Base-by-base conservation (phyloP, 2,113 vertebrate species). In the Caranx ignobilis region DNA sequence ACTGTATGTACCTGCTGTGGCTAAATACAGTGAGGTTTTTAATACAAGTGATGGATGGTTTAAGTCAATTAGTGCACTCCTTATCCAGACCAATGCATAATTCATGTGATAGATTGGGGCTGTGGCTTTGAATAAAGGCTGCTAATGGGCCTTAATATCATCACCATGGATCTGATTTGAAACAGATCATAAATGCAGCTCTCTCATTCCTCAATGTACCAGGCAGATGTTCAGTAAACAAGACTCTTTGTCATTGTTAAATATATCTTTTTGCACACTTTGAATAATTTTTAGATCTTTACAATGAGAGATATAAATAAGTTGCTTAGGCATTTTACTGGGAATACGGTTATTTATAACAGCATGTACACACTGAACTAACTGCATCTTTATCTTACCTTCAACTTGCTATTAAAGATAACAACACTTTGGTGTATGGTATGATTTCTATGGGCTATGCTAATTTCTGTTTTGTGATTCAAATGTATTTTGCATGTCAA, bases 51-150 rank as follows among this genome's bases (percentile, higher is more conserved):
- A 94, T 91, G 79, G 88, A 95, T 92, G 79, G 63, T 84, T 78
- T 68, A 76, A 86, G 79, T 92, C 86, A 78, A 91, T 83, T 89
- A 92, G 84, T 81, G 84, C 84, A 84, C 85, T 89, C 84, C 79
- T 82, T 88, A 88, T 91, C 80, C 87, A 93, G 87, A 91, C 89
- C 88, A 83, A 94, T 95, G 92, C 90, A 95, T 94, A 89, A 94
- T 93, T 94, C 77, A 94, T 93, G 69, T 79, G 92, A 90, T 90
- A 93, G 87, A 94, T 86, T 87, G 81, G 76, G 81, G 77, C 85
- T 91, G 88, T 89, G 89, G 89, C 87, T 92, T 93, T 91, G 89
- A 92, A 91, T 76, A 83, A 94, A 89, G 90, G 87, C 82, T 55
- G 70, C 82, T 92, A 94, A 94, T 94, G 88, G 89, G 35, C 62